Evolutionary conservation across 2,113 vertebrate genomes (phyloP), one percentile per base, ranked within the genome.

Genomic region (Acrocephalus arundinaceus): DNA sequence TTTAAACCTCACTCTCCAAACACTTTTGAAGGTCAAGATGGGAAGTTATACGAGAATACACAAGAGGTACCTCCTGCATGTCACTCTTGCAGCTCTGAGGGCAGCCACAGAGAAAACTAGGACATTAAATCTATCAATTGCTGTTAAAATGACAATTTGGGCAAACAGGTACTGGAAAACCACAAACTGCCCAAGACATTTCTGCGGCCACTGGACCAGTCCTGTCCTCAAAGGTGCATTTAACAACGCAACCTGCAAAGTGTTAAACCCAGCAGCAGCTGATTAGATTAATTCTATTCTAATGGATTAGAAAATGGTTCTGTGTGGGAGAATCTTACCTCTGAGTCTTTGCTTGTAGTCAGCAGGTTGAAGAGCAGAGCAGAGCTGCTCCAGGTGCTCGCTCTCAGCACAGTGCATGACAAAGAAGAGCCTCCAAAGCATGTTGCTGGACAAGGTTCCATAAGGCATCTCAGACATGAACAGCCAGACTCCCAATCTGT

Each of bases 391-490:
- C 80, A 98, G 96, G 71, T 98, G 95, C 55, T 98, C 98, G 0
- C 96, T 98, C 90, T 99, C 99, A 1, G 97, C 98, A 45, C 98
- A 98, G 94, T 99, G 99, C 99, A 99, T 99, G 70, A 99, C 98
- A 89, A 98, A 99, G 96, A 99, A 98, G 46, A 99, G 99, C 80
- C 98, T 99, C 99, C 99, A 99, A 30, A 99, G 98, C 99, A 99
- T 99, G 37, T 93, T 95, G 68, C 98, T 98, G 15, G 99, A 99
- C 68, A 99, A 95, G 2, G 99, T 99, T 62, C 98, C 98, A 2
- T 99, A 99, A 5, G 99, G 99, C 99, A 99, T 99, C 97, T 99
- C 99, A 0, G 99, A 99, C 99, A 99, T 99, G 94, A 99, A 99
- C 65, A 99, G 97, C 99, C 99, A 99, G 92, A 99, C 98, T 49